Conservation (phyloP, 1,140 invertebrate genomes). For the Drosophila leontia region DNA sequence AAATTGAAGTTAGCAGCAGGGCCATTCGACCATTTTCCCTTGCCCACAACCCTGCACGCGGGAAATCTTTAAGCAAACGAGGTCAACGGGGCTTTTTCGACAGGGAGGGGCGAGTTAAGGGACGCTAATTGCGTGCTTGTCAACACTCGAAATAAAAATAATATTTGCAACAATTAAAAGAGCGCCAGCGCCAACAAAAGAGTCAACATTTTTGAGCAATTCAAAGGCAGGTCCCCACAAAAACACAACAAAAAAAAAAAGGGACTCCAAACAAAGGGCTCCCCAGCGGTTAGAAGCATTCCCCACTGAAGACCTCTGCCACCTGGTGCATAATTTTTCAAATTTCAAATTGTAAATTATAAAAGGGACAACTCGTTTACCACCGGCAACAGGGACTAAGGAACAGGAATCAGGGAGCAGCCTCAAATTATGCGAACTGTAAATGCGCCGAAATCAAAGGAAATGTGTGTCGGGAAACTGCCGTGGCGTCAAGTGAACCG, state of each 20-base stretch:
- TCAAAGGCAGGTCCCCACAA: conserved; percentile 24
- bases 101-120: background rate
- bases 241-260: conserved; percentile 3
- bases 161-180: conserved; percentile 80
- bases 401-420: background rate
- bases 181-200: conserved; percentile 45
- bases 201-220: conserved; percentile 28
- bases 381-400: conserved; percentile 7
- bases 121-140: conserved; percentile 69
- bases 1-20: conserved; percentile 65
- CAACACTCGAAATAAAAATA: conserved; percentile 72
- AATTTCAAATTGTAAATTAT: conserved; percentile 52
- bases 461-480: conserved; percentile 12
- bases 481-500: conserved; percentile 24
- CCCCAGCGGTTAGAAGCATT: conserved; percentile 6
- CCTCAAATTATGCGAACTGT: conserved; percentile 58
- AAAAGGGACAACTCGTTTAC: conserved; percentile 50
- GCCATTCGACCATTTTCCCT: conserved; percentile 18
- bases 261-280: conserved; percentile 29
- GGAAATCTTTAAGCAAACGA: conserved; percentile 52
- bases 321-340: conserved; percentile 45
- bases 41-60: background rate
- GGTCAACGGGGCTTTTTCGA: conserved; percentile 22
- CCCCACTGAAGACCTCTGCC: conserved; percentile 7
- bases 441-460: conserved; percentile 49